phyloP scores from a whole-genome alignment of 2,797 vertebrate genomes.

The Aselliscus stoliczkanus region DNA sequence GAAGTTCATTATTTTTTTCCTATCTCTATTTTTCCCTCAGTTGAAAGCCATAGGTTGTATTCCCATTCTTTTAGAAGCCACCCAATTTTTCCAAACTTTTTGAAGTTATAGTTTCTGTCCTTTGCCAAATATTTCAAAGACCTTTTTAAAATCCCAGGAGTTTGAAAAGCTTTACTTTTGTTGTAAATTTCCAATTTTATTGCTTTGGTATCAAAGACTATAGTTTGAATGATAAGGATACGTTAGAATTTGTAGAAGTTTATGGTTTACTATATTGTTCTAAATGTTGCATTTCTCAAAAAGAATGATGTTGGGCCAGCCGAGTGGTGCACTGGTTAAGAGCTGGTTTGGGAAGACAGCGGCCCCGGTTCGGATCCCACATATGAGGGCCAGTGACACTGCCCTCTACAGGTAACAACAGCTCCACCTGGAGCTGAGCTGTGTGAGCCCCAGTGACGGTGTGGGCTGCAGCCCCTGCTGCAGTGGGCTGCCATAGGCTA shows the following conservation, averaged over 20 bases:
- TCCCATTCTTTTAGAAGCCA: neutral
- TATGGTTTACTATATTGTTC: neutral
- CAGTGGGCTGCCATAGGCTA: too few relatives aligned
- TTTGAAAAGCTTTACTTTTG: neutral
- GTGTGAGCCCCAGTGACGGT: too few relatives aligned
- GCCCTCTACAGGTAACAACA: too few relatives aligned
- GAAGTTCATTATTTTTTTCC: neutral
- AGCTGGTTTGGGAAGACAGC: too few relatives aligned
- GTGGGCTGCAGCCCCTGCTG: too few relatives aligned
- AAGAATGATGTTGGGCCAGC: too few relatives aligned
- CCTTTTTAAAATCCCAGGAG: neutral
- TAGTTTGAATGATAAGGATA: neutral
- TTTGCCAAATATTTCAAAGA: neutral
- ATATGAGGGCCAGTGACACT: too few relatives aligned
- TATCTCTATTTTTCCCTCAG: neutral
- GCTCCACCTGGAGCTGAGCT: too few relatives aligned
- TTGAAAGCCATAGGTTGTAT: neutral
- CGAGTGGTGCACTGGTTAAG: too few relatives aligned
- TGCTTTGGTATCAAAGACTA: neutral
- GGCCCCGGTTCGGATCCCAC: too few relatives aligned
- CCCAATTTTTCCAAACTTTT: neutral
- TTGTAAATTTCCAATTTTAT: neutral
- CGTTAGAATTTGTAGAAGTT: neutral
- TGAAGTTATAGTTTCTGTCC: neutral
- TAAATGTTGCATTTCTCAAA: neutral